Evolutionary conservation across 2,888 invertebrate genomes (phyloP).

Genomic region (Ophion ventricosus): DNA sequence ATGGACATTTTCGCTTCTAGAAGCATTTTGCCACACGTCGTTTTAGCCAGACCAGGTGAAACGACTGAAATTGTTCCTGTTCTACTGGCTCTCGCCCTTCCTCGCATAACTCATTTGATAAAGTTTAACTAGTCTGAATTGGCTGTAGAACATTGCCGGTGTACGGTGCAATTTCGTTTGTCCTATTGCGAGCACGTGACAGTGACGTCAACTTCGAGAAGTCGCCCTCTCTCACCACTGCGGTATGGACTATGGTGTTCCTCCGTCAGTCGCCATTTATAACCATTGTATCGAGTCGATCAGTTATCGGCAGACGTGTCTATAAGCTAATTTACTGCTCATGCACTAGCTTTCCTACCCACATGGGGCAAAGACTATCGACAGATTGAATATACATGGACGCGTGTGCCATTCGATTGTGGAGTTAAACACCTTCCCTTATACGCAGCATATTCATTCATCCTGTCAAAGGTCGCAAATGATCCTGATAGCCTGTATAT

Average conservation of each 20-base stretch:
- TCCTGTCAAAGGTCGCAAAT: not conserved
- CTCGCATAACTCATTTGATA: not conserved
- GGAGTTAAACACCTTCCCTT: not conserved
- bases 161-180: not conserved
- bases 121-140: slow-evolving; percentile 1
- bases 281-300: not conserved
- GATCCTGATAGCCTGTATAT: not conserved
- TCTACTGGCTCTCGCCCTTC: slow-evolving; percentile 4
- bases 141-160: not conserved
- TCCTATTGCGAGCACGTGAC: not conserved
- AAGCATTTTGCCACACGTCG: not conserved
- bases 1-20: not conserved
- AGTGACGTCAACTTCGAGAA: not conserved
- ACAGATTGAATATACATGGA: not conserved
- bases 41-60: not conserved
- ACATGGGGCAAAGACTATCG: not conserved
- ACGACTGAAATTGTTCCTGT: not conserved
- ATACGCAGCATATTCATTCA: not conserved
- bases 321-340: not conserved
- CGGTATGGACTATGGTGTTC: not conserved
- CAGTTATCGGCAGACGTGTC: not conserved
- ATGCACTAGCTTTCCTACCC: not conserved
- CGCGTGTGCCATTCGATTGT: not conserved
- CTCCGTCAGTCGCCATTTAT: not conserved
- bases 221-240: not conserved